Conservation (phyloP, 2,113 vertebrate genomes). For the Campylomormyrus tamandua region DNA sequence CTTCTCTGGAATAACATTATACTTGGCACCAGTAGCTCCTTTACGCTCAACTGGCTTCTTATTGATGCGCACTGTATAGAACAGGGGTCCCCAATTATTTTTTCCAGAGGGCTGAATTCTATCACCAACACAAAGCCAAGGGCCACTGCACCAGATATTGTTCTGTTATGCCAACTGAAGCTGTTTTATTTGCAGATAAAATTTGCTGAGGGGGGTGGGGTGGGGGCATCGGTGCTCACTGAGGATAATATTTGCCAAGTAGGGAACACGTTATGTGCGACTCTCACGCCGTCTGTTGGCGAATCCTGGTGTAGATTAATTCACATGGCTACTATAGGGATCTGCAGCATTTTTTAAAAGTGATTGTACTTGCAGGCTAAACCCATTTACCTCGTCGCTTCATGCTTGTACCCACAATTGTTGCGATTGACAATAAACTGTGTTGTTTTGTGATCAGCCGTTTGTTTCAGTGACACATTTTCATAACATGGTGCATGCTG, state of each 20-base stretch:
- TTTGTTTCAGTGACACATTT: background rate
- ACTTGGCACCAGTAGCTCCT: background rate
- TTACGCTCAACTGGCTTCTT: background rate
- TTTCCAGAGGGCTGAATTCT: background rate
- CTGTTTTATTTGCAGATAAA: background rate
- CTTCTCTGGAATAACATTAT: background rate
- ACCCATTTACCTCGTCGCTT: background rate
- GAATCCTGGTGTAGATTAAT: background rate
- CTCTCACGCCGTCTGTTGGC: background rate
- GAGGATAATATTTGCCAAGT: background rate
- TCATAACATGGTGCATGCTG: background rate
- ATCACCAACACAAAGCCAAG: background rate
- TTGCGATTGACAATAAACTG: background rate
- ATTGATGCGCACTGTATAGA: background rate
- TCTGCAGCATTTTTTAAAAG: background rate
- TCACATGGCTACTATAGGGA: background rate
- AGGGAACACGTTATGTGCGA: background rate
- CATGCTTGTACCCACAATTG: background rate
- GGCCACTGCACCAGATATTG: background rate
- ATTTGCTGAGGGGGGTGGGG: background rate
- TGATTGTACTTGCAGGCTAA: background rate
- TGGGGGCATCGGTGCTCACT: background rate
- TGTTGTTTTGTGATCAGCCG: background rate
- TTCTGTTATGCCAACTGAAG: background rate
- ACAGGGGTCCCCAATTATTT: background rate